These are phyloP conservation scores for Eublepharis macularius DNA, from an alignment of 2,113 vertebrate species.

Conservation along the genomic window DNA sequence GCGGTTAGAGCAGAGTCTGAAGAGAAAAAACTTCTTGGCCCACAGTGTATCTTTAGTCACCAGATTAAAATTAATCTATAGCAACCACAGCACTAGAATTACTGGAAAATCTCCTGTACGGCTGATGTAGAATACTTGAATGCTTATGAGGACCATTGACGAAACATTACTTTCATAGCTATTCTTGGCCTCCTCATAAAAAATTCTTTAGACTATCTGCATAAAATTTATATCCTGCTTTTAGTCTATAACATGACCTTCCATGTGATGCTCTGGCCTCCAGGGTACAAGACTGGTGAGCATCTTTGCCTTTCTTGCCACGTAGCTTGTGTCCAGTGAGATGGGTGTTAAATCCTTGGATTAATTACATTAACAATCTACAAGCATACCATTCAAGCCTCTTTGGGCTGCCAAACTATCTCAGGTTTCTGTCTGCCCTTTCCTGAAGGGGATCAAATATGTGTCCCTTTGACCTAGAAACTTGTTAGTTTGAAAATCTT, in stretches of 20 bases:
- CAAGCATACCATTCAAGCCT: not conserved
- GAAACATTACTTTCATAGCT: not conserved
- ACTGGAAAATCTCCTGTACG: not conserved
- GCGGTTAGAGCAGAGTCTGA: not conserved
- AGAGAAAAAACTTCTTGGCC: not conserved
- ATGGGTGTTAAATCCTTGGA: not conserved
- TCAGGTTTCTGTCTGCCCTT: constrained; percentile 44
- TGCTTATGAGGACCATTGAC: not conserved
- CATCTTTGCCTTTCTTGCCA: constrained; percentile 5
- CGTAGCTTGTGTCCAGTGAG: not conserved
- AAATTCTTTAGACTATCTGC: not conserved
- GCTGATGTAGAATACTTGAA: not conserved
- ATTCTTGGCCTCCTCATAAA: not conserved
- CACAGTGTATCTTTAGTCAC: not conserved
- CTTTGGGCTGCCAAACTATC: constrained; percentile 15
- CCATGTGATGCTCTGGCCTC: not conserved
- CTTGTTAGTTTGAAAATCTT: constrained; percentile 5
- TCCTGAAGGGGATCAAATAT: not conserved
- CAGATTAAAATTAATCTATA: not conserved
- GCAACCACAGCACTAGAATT: not conserved
- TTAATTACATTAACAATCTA: not conserved
- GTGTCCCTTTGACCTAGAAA: constrained; percentile 30
- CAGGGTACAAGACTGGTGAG: too few relatives aligned
- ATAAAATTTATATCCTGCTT: not conserved
- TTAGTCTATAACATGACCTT: not conserved